Conservation (phyloP, 2,113 vertebrate species). For the Oncorhynchus mykiss region DNA sequence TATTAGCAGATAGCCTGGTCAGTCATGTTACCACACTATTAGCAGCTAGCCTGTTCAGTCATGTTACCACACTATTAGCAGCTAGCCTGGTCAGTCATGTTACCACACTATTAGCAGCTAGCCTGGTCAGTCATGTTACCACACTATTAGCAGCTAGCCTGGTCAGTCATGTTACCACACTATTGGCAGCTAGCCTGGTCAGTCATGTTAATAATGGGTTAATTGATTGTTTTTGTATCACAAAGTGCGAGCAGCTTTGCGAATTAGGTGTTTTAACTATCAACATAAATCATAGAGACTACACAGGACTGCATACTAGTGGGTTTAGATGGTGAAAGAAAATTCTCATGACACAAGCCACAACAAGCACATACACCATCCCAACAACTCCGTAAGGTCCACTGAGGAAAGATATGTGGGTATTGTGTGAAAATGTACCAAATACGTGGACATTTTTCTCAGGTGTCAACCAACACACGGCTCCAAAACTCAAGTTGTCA, state of each 20-base stretch:
- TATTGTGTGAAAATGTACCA: too few species aligned
- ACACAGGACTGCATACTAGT: constrained; percentile 7
- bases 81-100: too few species aligned
- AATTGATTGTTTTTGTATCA: constrained; percentile 60
- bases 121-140: constrained; percentile 39
- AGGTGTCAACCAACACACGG: too few species aligned
- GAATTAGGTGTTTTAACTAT: constrained; percentile 60
- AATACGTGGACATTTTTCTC: too few species aligned
- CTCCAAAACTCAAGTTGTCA: too few species aligned
- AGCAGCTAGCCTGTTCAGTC: too few species aligned
- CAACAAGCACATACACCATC: background rate
- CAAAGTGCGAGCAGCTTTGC: constrained; percentile 40
- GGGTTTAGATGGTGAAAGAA: constrained; percentile 11
- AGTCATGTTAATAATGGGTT: constrained; percentile 57
- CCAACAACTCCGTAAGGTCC: background rate
- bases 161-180: constrained; percentile 7
- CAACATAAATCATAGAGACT: constrained; percentile 50
- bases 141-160: constrained; percentile 47
- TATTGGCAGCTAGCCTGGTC: background rate
- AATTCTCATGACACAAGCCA: constrained; percentile 30
- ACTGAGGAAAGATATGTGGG: background rate
- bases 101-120: too few species aligned
- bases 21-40: too few species aligned
- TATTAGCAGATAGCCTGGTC: too few species aligned
- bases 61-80: too few species aligned